Evolutionary conservation across 1,140 invertebrate genomes (phyloP).

Genomic region (Dendroctonus valens): DNA sequence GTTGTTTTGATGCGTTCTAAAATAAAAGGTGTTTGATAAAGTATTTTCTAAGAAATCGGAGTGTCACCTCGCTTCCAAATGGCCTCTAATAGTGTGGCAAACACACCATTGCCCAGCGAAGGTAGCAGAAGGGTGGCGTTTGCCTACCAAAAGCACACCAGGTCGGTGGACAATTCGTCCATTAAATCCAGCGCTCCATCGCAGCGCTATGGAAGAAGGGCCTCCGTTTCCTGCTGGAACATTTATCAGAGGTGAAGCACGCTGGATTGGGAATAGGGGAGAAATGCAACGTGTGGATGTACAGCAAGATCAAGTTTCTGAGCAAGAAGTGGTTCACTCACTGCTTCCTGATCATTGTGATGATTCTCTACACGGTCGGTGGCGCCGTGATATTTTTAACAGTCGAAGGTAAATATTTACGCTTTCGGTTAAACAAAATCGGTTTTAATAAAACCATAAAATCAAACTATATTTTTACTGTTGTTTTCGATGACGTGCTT

Average conservation of each 20-base stretch:
- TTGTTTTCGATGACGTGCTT: too few species aligned
- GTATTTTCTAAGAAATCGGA: slow-evolving; percentile 9
- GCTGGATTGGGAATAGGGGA: slow-evolving; percentile 77
- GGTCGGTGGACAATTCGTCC: neutral
- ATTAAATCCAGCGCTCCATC: slow-evolving; percentile 11
- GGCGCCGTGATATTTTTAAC: slow-evolving; percentile 75
- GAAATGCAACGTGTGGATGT: slow-evolving; percentile 75
- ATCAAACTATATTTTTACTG: too few species aligned
- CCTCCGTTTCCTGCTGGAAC: slow-evolving; percentile 70
- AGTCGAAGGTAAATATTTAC: slow-evolving; percentile 64
- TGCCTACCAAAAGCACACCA: neutral
- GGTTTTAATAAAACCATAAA: too few species aligned
- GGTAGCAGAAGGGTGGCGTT: slow-evolving; percentile 13
- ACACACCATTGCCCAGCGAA: slow-evolving; percentile 13
- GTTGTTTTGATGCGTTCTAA: slow-evolving; percentile 27
- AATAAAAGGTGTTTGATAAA: slow-evolving; percentile 20
- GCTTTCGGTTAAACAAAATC: neutral
- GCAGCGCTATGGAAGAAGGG: slow-evolving; percentile 58
- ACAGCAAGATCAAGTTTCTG: slow-evolving; percentile 72
- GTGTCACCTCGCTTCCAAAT: slow-evolving; percentile 1
- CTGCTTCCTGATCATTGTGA: slow-evolving; percentile 75
- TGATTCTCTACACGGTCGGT: slow-evolving; percentile 72
- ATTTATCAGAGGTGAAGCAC: slow-evolving; percentile 73
- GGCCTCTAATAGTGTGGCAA: slow-evolving; percentile 1
- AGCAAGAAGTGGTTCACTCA: slow-evolving; percentile 86